A percentile compares a stretch with the other conserved stretches of the same genome.
Evolutionary conservation across 1,140 invertebrate species (phyloP).

Genomic region (Drosophila arawakana): DNA sequence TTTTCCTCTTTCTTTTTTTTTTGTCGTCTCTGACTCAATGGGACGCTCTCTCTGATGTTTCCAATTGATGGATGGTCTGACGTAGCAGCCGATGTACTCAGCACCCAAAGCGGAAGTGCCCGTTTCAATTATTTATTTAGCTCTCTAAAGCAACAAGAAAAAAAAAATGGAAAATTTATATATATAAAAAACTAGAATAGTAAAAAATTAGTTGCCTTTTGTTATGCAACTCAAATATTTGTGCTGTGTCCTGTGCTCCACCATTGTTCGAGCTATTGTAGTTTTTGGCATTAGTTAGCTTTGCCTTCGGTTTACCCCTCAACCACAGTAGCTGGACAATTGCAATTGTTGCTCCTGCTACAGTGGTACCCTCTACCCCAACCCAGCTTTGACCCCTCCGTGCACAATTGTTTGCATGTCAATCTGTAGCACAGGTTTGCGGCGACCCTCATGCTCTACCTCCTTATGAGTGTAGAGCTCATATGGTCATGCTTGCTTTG

Average conservation of each 20-base stretch:
- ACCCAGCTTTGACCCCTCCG: not conserved
- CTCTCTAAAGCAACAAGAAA: slow-evolving; percentile 12
- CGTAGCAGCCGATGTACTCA: slow-evolving; percentile 27
- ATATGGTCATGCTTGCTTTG: slow-evolving; percentile 61
- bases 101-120: slow-evolving; percentile 63
- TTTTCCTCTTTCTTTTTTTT: not conserved
- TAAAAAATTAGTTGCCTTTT: slow-evolving; percentile 64
- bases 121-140: slow-evolving; percentile 75
- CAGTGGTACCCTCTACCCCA: not conserved
- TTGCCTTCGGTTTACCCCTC: not conserved
- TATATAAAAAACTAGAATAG: not conserved
- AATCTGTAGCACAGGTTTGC: slow-evolving; percentile 53
- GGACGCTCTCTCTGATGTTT: slow-evolving; percentile 22
- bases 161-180: too few species aligned
- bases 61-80: slow-evolving; percentile 49
- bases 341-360: slow-evolving; percentile 65
- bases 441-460: slow-evolving; percentile 8
- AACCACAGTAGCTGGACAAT: slow-evolving; percentile 50
- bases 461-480: slow-evolving; percentile 7
- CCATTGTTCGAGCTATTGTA: slow-evolving; percentile 52
- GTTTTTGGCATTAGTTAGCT: slow-evolving; percentile 55
- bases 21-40: slow-evolving; percentile 56
- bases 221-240: slow-evolving; percentile 60
- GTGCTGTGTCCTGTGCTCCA: slow-evolving; percentile 29
- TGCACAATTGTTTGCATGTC: slow-evolving; percentile 68